Evolutionary conservation across 2,888 invertebrate species (phyloP).

Genomic region (Amphipyra berbera): DNA sequence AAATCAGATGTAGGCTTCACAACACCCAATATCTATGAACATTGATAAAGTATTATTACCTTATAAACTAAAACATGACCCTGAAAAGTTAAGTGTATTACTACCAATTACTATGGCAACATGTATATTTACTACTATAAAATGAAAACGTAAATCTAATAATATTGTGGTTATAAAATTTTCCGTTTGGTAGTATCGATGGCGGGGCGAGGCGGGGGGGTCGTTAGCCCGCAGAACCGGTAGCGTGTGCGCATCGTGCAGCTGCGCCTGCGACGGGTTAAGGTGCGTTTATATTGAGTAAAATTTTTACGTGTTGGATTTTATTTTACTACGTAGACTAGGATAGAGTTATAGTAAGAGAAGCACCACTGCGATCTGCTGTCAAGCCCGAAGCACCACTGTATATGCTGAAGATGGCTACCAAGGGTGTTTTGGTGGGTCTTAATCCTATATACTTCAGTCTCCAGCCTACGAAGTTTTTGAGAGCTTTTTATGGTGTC

Average conservation of each 20-base stretch:
- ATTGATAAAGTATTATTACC: not conserved
- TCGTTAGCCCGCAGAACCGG: constrained; percentile 88
- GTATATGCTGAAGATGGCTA: no score
- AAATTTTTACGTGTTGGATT: constrained; percentile 14
- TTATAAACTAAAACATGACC: not conserved
- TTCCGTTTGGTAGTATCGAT: constrained; percentile 77
- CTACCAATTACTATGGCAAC: constrained; percentile 28
- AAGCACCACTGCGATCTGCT: no score
- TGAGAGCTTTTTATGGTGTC: no score
- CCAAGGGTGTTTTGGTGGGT: no score
- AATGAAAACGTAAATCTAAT: constrained; percentile 56
- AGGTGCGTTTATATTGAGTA: constrained; percentile 59
- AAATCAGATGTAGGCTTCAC: no score
- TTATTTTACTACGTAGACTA: constrained; percentile 5
- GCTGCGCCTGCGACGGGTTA: constrained; percentile 81
- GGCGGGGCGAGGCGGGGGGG: constrained; percentile 65
- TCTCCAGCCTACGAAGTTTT: no score
- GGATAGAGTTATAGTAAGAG: no score
- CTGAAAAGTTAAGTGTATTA: not conserved
- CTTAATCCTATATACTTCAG: no score
- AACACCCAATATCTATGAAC: not conserved
- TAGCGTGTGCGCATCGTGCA: constrained; percentile 86
- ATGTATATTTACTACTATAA: constrained; percentile 34
- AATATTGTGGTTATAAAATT: constrained; percentile 76
- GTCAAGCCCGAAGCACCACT: no score